phyloP scores from a whole-genome alignment of 2,113 vertebrate species.

The Podarcis raffonei region DNA sequence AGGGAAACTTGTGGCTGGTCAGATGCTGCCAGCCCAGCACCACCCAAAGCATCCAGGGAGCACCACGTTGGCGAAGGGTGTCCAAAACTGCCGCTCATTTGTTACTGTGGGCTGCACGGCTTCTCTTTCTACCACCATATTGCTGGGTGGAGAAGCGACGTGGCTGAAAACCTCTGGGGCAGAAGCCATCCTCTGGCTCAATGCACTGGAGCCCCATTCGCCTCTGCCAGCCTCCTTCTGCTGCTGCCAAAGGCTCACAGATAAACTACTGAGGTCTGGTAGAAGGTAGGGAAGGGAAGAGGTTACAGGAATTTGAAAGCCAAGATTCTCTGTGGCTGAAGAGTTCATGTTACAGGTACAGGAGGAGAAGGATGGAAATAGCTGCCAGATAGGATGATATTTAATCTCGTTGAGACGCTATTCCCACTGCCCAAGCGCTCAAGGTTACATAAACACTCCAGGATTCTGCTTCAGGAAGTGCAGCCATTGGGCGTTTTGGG shows the following conservation, averaged over 20 bases:
- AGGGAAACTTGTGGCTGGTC: too few relatives aligned
- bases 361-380: conserved; percentile 5
- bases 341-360: conserved; percentile 24
- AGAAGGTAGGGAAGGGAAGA: background rate
- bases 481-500: too few relatives aligned
- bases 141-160: background rate
- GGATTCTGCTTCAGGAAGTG: background rate
- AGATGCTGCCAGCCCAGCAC: too few relatives aligned
- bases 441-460: background rate
- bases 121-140: background rate
- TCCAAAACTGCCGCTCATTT: background rate
- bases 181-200: too few relatives aligned
- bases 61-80: too few relatives aligned
- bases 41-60: too few relatives aligned
- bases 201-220: too few relatives aligned
- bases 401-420: background rate
- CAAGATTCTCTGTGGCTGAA: background rate
- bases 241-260: background rate
- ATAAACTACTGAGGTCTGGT: background rate
- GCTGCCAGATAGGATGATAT: background rate
- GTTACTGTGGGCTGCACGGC: background rate
- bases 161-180: background rate
- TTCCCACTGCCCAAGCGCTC: background rate
- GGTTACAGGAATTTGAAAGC: background rate
- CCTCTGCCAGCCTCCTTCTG: background rate